These are phyloP conservation scores for Hirundo rustica DNA, from an alignment of 2,797 vertebrate genomes.

Conservation along the genomic window DNA sequence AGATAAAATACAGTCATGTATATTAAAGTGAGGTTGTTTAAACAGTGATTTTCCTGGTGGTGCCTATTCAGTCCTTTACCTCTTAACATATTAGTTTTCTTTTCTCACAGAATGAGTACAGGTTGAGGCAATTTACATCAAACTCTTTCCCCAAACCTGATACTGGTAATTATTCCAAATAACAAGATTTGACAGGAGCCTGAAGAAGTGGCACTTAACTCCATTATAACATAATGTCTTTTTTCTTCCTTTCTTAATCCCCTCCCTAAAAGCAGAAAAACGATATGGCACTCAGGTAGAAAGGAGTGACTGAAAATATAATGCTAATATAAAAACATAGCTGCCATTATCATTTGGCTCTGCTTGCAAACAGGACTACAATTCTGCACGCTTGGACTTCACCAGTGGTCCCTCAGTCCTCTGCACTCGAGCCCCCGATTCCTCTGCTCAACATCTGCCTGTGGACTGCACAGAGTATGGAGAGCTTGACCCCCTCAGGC, in stretches of 20 bases:
- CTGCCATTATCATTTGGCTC: slow-evolving; percentile 41
- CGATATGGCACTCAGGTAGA: slow-evolving; percentile 42
- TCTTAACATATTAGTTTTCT: not conserved
- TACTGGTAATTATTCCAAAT: slow-evolving; percentile 77
- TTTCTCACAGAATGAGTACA: not conserved
- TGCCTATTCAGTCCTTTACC: not conserved
- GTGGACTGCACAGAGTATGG: rapidly evolving
- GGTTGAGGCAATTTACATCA: slow-evolving; percentile 3
- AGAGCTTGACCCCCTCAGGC: not conserved
- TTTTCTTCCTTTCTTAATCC: slow-evolving; percentile 70
- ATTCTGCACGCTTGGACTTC: not conserved
- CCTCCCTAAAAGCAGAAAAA: slow-evolving; percentile 74
- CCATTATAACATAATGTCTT: slow-evolving; percentile 58
- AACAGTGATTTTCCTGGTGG: not conserved
- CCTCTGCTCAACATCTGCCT: not conserved
- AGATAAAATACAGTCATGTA: not conserved
- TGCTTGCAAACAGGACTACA: slow-evolving; percentile 49
- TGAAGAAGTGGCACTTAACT: slow-evolving; percentile 72
- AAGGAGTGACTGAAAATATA: slow-evolving; percentile 64
- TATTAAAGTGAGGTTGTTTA: not conserved
- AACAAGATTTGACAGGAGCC: slow-evolving; percentile 69
- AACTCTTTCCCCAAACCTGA: slow-evolving; percentile 58
- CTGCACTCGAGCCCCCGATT: not conserved
- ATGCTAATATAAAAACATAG: slow-evolving; percentile 65
- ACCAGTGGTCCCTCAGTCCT: not conserved